phyloP scores from a whole-genome alignment of 2,888 invertebrate genomes.

The Choristoneura rosaceana region DNA sequence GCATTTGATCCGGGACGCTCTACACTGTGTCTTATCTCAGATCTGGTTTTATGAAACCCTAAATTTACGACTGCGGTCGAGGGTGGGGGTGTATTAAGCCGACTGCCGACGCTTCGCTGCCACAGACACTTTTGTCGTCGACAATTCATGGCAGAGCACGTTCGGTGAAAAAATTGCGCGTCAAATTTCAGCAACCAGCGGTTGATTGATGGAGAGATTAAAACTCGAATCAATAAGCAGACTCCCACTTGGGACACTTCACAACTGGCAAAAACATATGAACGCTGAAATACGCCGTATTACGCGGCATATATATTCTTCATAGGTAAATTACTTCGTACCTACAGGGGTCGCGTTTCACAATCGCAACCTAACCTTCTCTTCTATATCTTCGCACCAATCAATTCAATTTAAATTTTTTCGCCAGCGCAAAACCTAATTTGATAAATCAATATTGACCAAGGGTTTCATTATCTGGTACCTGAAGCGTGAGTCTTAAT shows the following conservation, averaged over 20 bases:
- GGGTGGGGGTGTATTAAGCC: slow-evolving; percentile 81
- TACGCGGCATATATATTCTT: too few relatives aligned
- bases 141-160: slow-evolving; percentile 81
- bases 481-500: slow-evolving; percentile 71
- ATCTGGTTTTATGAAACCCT: slow-evolving; percentile 86
- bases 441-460: slow-evolving; percentile 35
- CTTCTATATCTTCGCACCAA: too few relatives aligned
- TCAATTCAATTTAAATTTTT: too few relatives aligned
- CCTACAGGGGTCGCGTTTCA: neutral
- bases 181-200: slow-evolving; percentile 68
- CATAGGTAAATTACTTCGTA: too few relatives aligned
- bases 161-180: slow-evolving; percentile 79
- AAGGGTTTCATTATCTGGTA: slow-evolving; percentile 40
- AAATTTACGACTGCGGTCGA: slow-evolving; percentile 84
- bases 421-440: neutral
- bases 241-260: neutral
- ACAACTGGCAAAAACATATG: neutral
- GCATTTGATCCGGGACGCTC: slow-evolving; percentile 83
- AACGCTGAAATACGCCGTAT: neutral
- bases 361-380: neutral
- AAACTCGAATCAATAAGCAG: slow-evolving; percentile 51
- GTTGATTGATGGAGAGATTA: slow-evolving; percentile 71
- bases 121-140: slow-evolving; percentile 82
- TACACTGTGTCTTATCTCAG: slow-evolving; percentile 84
- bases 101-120: slow-evolving; percentile 75